phyloP scores from a whole-genome alignment of 2,113 vertebrate species.

The Pseudopodoces humilis region DNA sequence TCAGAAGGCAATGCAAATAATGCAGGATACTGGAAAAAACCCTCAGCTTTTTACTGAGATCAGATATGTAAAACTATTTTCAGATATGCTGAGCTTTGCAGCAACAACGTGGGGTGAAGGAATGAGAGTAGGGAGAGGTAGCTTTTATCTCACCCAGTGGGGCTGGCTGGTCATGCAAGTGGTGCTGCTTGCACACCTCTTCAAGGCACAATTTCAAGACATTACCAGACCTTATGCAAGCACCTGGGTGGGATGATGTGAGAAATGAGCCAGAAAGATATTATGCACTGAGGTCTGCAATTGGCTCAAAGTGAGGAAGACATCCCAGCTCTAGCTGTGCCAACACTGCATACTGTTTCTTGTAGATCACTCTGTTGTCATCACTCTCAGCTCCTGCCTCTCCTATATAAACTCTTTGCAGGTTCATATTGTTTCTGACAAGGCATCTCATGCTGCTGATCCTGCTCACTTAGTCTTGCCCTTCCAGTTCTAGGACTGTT shows the following conservation, averaged over 20 bases:
- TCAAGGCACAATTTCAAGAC: neutral
- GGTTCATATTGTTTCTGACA: neutral
- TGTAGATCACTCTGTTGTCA: neutral
- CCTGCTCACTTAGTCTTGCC: neutral
- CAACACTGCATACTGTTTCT: neutral
- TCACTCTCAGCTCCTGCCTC: neutral
- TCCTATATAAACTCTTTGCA: neutral
- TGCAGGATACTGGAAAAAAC: neutral
- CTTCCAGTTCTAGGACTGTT: neutral
- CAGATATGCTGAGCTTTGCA: neutral
- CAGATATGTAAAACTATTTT: neutral
- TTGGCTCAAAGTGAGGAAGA: neutral
- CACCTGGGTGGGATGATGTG: neutral
- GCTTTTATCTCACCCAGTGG: neutral
- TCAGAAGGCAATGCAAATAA: neutral
- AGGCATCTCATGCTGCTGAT: neutral
- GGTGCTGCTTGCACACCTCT: neutral
- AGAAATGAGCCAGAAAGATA: neutral
- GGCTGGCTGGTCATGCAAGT: neutral
- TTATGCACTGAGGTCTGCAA: neutral
- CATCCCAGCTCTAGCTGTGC: neutral
- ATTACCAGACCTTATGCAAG: neutral
- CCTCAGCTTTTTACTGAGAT: neutral
- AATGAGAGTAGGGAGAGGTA: neutral
- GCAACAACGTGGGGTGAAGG: neutral